Percentiles rank a stretch among this genome's conserved stretches.
phyloP scores from a whole-genome alignment of 2,797 vertebrate genomes.

The Smutsia temminckii region DNA sequence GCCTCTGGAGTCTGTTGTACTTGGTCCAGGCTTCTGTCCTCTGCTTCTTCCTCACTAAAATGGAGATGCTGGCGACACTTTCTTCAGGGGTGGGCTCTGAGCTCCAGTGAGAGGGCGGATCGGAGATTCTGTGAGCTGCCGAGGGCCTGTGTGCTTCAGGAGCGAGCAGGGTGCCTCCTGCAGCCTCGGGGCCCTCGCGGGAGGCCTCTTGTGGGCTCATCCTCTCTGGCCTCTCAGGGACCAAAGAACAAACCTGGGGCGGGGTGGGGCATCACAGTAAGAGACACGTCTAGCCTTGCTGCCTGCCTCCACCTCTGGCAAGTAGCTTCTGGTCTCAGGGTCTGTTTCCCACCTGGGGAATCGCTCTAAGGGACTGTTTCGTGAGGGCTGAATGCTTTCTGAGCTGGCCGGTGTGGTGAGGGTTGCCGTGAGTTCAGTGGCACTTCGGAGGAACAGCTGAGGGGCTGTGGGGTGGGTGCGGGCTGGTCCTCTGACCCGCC shows the following conservation, averaged over 20 bases:
- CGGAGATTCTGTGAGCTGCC: neutral
- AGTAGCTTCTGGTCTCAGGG: neutral
- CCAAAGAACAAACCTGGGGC: rapidly evolving
- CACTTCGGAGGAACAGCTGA: neutral
- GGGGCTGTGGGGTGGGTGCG: neutral
- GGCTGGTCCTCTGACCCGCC: neutral
- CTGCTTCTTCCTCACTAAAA: neutral
- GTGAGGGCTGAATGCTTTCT: neutral
- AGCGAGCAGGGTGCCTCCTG: neutral
- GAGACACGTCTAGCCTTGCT: neutral
- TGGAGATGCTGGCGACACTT: neutral
- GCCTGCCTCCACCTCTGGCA: neutral
- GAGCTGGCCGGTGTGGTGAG: neutral
- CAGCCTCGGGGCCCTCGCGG: rapidly evolving
- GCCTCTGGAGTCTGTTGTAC: neutral
- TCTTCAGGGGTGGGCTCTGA: neutral
- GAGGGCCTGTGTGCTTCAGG: neutral
- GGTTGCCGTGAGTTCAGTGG: neutral
- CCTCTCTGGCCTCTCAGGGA: neutral
- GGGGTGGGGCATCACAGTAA: too few species aligned
- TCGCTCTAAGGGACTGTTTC: neutral
- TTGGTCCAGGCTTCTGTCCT: neutral
- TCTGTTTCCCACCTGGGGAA: neutral
- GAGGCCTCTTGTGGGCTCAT: neutral
- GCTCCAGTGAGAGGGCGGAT: neutral